Conservation (phyloP, 2,797 vertebrate genomes). For the Artibeus jamaicensis region DNA sequence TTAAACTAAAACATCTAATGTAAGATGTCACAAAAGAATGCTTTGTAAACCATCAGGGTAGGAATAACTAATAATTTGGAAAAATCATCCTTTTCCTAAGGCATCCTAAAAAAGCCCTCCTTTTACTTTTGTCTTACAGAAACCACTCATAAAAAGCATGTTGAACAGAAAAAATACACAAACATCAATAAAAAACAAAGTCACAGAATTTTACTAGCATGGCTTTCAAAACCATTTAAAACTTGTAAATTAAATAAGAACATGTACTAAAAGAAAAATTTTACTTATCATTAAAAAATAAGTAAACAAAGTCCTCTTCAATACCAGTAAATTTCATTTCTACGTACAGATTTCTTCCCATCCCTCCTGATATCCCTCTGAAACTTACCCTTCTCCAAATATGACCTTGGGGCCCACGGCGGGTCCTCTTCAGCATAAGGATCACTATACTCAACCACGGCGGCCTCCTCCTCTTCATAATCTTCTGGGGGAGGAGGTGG, state of each 20-base stretch:
- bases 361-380: neutral
- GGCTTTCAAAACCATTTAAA: slow-evolving; percentile 25
- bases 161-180: neutral
- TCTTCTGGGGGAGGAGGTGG: slow-evolving; percentile 95
- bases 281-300: neutral
- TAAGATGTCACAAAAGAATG: neutral
- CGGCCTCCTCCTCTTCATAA: slow-evolving; percentile 97
- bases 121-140: neutral
- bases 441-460: slow-evolving; percentile 98
- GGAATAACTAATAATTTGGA: neutral
- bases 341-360: neutral
- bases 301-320: neutral
- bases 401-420: slow-evolving; percentile 94
- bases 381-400: slow-evolving; percentile 94
- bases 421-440: slow-evolving; percentile 99
- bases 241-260: neutral
- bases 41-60: neutral
- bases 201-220: slow-evolving; percentile 19
- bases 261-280: neutral
- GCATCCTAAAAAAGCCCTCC: neutral
- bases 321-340: neutral
- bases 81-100: neutral
- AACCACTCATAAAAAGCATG: neutral
- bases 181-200: neutral
- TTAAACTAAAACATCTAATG: neutral